Evolutionary conservation across 2,888 invertebrate species (phyloP).

Genomic region (Mythimna pallens): DNA sequence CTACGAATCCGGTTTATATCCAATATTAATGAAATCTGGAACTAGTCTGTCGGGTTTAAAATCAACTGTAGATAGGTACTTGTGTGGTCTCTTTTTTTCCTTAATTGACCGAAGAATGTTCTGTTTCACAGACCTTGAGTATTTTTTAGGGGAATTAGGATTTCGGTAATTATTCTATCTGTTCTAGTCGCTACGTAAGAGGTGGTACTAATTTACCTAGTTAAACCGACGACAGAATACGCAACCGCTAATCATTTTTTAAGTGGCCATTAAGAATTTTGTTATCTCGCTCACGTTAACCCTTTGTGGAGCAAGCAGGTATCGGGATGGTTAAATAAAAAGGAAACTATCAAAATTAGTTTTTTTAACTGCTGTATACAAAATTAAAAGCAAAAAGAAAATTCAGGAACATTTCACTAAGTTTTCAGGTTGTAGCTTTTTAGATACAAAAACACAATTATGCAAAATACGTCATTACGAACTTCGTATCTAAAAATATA

Average conservation of each 20-base stretch:
- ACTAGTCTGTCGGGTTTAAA: constrained; percentile 42
- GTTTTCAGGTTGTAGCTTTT: no score
- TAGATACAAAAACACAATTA: no score
- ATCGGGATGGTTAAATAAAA: no score
- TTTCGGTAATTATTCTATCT: constrained; percentile 4
- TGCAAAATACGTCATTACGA: no score
- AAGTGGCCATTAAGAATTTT: neutral
- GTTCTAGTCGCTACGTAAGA: constrained; percentile 14
- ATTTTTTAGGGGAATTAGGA: constrained; percentile 13
- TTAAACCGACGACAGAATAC: neutral
- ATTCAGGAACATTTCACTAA: no score
- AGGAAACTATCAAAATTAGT: no score
- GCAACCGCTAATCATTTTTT: neutral
- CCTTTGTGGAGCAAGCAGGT: no score
- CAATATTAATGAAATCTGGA: constrained; percentile 32
- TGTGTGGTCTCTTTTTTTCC: constrained; percentile 28
- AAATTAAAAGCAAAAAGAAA: no score
- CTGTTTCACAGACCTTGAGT: constrained; percentile 33
- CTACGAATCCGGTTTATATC: constrained; percentile 40
- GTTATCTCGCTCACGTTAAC: neutral
- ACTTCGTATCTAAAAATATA: no score
- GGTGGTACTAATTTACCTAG: neutral
- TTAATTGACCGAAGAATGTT: constrained; percentile 20
- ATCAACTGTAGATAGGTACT: neutral
- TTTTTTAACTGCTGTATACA: no score